phyloP scores from a whole-genome alignment of 2,888 invertebrate genomes.

The Platynereis dumerilii region DNA sequence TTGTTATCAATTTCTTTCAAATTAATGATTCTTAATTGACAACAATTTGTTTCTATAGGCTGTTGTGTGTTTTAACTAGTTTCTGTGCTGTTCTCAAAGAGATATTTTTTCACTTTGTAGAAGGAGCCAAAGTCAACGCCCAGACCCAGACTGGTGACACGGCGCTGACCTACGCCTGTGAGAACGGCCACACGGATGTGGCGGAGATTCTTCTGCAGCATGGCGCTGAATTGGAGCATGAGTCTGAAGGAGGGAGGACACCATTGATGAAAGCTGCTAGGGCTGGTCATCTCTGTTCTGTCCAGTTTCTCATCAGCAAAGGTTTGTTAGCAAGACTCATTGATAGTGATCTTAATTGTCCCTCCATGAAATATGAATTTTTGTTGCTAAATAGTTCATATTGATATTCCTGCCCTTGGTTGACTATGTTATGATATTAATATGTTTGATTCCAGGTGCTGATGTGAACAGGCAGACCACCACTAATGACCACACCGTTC shows the following conservation, averaged over 20 bases:
- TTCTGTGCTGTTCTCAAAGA: too few relatives aligned
- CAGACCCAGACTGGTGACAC: slow-evolving; percentile 95
- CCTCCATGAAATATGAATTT: too few relatives aligned
- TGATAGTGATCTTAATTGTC: too few relatives aligned
- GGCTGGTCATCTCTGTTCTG: slow-evolving; percentile 94
- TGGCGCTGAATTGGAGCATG: slow-evolving; percentile 92
- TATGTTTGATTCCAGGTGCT: slow-evolving; percentile 65
- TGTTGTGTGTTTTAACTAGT: too few relatives aligned
- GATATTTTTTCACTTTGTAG: too few relatives aligned
- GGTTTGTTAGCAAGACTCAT: slow-evolving; percentile 48
- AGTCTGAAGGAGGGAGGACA: slow-evolving; percentile 95
- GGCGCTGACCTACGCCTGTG: slow-evolving; percentile 95
- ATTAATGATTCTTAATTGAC: too few relatives aligned
- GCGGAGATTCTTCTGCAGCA: slow-evolving; percentile 89
- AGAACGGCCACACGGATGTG: slow-evolving; percentile 98
- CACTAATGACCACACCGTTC: slow-evolving; percentile 95
- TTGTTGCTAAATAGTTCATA: too few relatives aligned
- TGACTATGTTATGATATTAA: too few relatives aligned
- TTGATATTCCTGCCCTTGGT: too few relatives aligned
- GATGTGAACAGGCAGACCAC: slow-evolving; percentile 82
- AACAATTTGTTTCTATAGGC: too few relatives aligned
- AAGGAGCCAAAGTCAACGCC: slow-evolving; percentile 88
- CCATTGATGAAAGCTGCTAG: slow-evolving; percentile 98
- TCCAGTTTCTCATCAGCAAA: slow-evolving; percentile 91
- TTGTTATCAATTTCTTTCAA: too few relatives aligned